Percentiles rank a stretch among this genome's conserved stretches.
Conservation (phyloP, 1,140 invertebrate genomes). For the Drosophila melanica region DNA sequence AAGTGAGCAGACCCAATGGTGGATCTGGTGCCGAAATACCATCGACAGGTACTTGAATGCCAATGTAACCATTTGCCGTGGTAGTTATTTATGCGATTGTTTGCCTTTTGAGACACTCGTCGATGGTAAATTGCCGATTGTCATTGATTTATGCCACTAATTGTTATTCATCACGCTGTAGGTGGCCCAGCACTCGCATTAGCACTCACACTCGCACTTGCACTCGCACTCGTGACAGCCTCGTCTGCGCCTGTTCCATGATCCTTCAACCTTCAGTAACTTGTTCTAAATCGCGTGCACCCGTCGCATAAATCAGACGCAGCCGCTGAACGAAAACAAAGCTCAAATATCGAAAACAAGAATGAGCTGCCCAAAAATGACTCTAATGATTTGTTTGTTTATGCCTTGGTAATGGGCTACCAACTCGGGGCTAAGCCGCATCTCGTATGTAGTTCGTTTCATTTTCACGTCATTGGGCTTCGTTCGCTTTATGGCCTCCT, state of each 20-base stretch:
- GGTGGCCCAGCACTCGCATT: constrained; percentile 46
- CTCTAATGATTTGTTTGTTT: constrained; percentile 76
- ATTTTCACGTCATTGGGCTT: constrained; percentile 24
- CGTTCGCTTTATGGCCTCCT: constrained; percentile 62
- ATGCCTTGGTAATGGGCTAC: constrained; percentile 62
- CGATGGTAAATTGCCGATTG: constrained; percentile 46
- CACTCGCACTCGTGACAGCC: neutral
- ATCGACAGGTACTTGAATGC: constrained; percentile 5
- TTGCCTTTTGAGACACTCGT: constrained; percentile 57
- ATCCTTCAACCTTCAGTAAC: constrained; percentile 19
- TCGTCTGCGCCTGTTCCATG: neutral
- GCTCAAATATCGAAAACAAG: constrained; percentile 39
- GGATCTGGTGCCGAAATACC: neutral
- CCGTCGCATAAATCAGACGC: constrained; percentile 63
- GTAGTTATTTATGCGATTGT: constrained; percentile 68
- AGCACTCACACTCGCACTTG: neutral
- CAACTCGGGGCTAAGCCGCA: constrained; percentile 31
- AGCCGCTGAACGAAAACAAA: constrained; percentile 6
- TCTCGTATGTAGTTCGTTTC: constrained; percentile 45
- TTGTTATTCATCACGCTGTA: constrained; percentile 75
- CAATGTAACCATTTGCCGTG: constrained; percentile 33
- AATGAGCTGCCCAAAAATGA: constrained; percentile 36
- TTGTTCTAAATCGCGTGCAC: constrained; percentile 71
- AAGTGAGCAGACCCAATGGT: constrained; percentile 40
- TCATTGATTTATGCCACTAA: constrained; percentile 78